Percentiles rank a stretch among this genome's conserved stretches.
Conservation (phyloP, 2,797 vertebrate species). For the Salarias fasciatus region DNA sequence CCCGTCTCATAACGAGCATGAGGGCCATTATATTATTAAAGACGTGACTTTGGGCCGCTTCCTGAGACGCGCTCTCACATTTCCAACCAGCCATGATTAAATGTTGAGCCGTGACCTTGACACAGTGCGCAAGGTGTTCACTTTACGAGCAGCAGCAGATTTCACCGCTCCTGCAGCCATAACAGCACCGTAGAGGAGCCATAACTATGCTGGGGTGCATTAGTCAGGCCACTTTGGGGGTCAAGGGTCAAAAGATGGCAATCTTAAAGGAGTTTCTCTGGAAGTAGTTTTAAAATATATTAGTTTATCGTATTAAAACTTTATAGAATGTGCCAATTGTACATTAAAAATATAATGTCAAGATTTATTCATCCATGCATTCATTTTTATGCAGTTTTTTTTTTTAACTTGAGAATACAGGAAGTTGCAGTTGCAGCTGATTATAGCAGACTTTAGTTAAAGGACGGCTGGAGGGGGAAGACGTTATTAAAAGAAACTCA, state of each 20-base stretch:
- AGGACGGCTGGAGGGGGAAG: no score
- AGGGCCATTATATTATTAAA: constrained; percentile 72
- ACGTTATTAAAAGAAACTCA: no score
- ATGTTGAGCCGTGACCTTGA: constrained; percentile 71
- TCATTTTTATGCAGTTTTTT: no score
- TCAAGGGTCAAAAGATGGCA: constrained; percentile 22
- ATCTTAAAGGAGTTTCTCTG: no score
- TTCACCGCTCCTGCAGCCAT: constrained; percentile 13
- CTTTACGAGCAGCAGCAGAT: constrained; percentile 11
- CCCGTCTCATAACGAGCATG: constrained; percentile 61
- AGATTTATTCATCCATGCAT: no score
- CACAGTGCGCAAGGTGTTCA: constrained; percentile 25
- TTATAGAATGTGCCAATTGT: no score
- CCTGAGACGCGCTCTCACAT: constrained; percentile 70
- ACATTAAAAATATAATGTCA: no score
- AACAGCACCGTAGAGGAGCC: constrained; percentile 26
- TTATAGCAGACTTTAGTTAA: no score
- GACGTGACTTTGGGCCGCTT: constrained; percentile 67
- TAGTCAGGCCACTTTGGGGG: constrained; percentile 7
- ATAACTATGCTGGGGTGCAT: constrained; percentile 17
- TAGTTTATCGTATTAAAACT: no score
- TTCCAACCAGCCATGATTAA: constrained; percentile 72
- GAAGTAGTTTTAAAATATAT: no score
- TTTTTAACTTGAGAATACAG: no score
- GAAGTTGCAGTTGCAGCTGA: no score